Evolutionary conservation across 2,113 vertebrate species (phyloP), one percentile per base, ranked within the genome.

Genomic region (Coptodon rendalli): DNA sequence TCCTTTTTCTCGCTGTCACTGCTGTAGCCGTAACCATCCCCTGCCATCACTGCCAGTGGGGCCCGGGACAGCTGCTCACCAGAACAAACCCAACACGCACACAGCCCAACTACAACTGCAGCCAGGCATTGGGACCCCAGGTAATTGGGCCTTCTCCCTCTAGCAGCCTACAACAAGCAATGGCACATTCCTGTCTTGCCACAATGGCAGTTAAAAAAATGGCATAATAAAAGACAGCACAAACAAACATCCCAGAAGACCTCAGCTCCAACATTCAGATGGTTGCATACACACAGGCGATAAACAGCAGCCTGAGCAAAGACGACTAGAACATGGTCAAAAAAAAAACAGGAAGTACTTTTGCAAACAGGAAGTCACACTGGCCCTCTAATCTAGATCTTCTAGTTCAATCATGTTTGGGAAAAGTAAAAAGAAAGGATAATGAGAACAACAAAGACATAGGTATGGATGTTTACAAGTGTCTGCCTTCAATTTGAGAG

Each of bases 101-200:
- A 85, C 38, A 66, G 19, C 43, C 61, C 24, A 13, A 84, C 84
- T 87, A 68, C 88, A 80, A 92, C 88, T 83, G 85, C 84, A 92
- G 91, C 82, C 93, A 89, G 82, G 90, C 94, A 88, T 81, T 61
- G 91, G 89, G 90, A 91, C 92, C 90, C 56, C 38, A 68, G 87
- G 52, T 95, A 95, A 96, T 96, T 96, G 95, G 95, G 90, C 92
- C 93, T 92, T 95, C 86, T 94, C 91, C 88, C 93, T 95, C 68
- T 68, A 84, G 87, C 93, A 93, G 90, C 93, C 92, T 91, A 92
- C 91, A 95, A 91, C 92, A 94, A 93, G 92, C 89, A 93, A 95
- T 93, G 92, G 93, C 93, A 94, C 95, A 96, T 96, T 96, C 95
- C 94, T 95, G 95, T 95, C 94, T 95, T 89, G 91, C 95, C 95